Evolutionary conservation across 2,113 vertebrate genomes (phyloP).

Genomic region (Ifrita kowaldi): DNA sequence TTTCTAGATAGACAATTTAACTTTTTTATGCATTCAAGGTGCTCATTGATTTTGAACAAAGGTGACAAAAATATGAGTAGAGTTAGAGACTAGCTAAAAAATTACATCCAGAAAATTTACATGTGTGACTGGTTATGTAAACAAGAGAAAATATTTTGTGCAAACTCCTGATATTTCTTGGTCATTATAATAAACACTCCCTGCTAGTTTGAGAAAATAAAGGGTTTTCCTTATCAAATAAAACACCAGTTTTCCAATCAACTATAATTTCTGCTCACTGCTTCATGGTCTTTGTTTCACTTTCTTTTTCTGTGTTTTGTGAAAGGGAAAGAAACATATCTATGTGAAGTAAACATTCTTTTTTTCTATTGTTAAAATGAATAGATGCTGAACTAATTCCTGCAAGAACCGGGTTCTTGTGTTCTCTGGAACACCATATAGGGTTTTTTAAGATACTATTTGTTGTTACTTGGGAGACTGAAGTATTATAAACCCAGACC

Average conservation of each 20-base stretch:
- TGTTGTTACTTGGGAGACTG: background rate
- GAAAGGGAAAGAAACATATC: background rate
- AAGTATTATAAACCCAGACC: background rate
- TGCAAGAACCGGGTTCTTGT: background rate
- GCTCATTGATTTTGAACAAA: background rate
- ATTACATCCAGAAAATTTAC: background rate
- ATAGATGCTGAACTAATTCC: background rate
- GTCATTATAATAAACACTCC: background rate
- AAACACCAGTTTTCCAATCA: background rate
- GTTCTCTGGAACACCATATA: background rate
- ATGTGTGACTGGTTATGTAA: background rate
- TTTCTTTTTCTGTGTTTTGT: background rate
- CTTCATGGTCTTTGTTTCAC: background rate
- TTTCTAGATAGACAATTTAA: background rate
- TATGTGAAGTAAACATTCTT: background rate
- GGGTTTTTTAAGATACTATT: background rate
- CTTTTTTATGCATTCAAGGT: background rate
- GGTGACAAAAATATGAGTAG: background rate
- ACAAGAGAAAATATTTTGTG: background rate
- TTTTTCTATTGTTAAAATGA: background rate
- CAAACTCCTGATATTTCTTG: background rate
- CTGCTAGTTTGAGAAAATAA: background rate
- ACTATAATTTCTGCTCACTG: background rate
- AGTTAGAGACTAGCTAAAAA: background rate
- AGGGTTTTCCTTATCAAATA: background rate